Conservation (phyloP, 2,113 vertebrate species). For the Dissostichus mawsoni region DNA sequence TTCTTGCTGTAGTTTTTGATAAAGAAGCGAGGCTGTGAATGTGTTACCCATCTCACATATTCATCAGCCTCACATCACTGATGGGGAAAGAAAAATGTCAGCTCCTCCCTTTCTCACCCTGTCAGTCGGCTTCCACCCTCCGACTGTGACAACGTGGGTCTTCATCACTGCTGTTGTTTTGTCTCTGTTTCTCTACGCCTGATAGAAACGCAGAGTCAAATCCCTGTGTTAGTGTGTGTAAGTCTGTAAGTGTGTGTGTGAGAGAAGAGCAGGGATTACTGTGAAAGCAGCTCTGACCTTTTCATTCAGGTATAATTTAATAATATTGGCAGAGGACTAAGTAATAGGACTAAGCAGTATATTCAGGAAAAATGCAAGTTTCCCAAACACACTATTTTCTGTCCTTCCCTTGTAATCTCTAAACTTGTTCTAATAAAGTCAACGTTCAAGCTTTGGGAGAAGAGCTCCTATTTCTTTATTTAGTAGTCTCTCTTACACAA, state of each 20-base stretch:
- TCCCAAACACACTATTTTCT: slow-evolving; percentile 11
- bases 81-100: slow-evolving; percentile 75
- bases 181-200: slow-evolving; percentile 16
- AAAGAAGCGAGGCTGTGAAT: slow-evolving; percentile 29
- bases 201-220: slow-evolving; percentile 19
- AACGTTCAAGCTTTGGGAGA: slow-evolving; percentile 6
- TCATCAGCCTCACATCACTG: slow-evolving; percentile 76
- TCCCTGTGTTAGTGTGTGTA: slow-evolving; percentile 5
- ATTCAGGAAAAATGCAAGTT: not conserved
- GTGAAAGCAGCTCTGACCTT: slow-evolving; percentile 21
- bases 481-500: not conserved
- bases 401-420: slow-evolving; percentile 20
- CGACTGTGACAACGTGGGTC: slow-evolving; percentile 68
- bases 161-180: slow-evolving; percentile 71
- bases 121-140: slow-evolving; percentile 70
- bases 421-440: slow-evolving; percentile 38
- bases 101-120: slow-evolving; percentile 76
- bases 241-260: slow-evolving; percentile 12
- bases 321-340: not conserved
- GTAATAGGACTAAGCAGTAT: not conserved
- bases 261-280: not conserved
- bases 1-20: slow-evolving; percentile 23
- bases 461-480: not conserved
- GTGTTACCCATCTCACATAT: slow-evolving; percentile 62
- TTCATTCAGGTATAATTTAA: slow-evolving; percentile 18